Conservation (phyloP, 2,888 invertebrate genomes). For the Altica lythri region DNA sequence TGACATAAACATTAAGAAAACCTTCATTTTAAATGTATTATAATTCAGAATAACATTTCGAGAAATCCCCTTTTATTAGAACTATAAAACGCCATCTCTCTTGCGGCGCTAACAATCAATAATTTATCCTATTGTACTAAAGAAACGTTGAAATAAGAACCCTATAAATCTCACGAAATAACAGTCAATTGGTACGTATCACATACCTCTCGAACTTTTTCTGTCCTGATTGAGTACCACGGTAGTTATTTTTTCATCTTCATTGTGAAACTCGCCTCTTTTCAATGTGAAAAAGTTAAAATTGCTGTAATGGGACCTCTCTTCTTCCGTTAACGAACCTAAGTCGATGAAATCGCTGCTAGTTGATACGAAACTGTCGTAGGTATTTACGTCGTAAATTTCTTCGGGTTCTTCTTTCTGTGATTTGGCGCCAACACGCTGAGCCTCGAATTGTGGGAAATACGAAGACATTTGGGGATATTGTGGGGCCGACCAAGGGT, state of each 20-base stretch:
- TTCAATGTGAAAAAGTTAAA: constrained; percentile 48
- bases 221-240: constrained; percentile 32
- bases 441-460: constrained; percentile 29
- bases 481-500: constrained; percentile 31
- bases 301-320: constrained; percentile 46
- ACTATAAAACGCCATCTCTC: too few relatives aligned
- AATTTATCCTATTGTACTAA: too few relatives aligned
- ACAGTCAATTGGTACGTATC: constrained; percentile 6
- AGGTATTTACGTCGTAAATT: constrained; percentile 50
- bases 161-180: background rate
- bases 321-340: constrained; percentile 46
- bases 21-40: too few relatives aligned
- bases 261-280: constrained; percentile 39
- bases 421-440: constrained; percentile 26
- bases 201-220: constrained; percentile 34
- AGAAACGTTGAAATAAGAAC: too few relatives aligned
- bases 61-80: too few relatives aligned
- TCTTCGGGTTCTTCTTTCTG: constrained; percentile 23
- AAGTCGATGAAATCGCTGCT: constrained; percentile 46
- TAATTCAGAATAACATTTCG: too few relatives aligned
- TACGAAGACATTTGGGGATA: constrained; percentile 21
- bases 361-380: constrained; percentile 50
- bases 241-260: constrained; percentile 33
- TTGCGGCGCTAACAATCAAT: too few relatives aligned
- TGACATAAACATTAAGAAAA: too few relatives aligned